phyloP scores from a whole-genome alignment of 1,140 invertebrate species.

The Drosophila punjabiensis region DNA sequence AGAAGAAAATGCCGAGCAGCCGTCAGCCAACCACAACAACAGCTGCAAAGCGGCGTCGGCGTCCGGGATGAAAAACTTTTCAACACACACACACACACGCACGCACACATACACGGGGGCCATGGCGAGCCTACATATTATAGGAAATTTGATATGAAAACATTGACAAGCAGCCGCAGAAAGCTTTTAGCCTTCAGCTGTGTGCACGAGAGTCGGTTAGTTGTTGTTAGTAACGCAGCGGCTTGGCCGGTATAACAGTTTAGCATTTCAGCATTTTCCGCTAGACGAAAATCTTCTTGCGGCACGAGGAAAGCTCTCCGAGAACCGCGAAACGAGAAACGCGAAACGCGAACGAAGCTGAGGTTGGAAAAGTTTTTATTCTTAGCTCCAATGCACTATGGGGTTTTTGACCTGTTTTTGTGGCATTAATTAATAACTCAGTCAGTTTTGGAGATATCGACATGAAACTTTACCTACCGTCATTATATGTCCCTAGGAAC shows the following conservation, averaged over 20 bases:
- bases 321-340: not conserved
- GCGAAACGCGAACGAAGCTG: conserved; percentile 12
- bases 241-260: conserved; percentile 46
- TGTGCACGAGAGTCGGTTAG: conserved; percentile 38
- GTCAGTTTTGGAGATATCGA: too few species aligned
- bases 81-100: conserved; percentile 4
- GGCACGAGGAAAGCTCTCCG: conserved; percentile 20
- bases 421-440: too few species aligned
- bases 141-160: conserved; percentile 64
- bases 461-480: too few species aligned
- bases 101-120: conserved; percentile 4
- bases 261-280: conserved; percentile 16
- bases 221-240: conserved; percentile 46
- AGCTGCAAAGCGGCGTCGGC: conserved; percentile 63
- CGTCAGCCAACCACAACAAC: conserved; percentile 53
- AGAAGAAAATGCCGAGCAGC: conserved; percentile 25
- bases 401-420: too few species aligned
- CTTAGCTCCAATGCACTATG: too few species aligned
- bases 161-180: conserved; percentile 41
- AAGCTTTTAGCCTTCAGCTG: conserved; percentile 72
- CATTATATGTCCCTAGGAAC: too few species aligned
- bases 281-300: conserved; percentile 23
- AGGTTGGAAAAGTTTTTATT: conserved; percentile 24
- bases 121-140: conserved; percentile 18
- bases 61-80: conserved; percentile 61